phyloP scores from a whole-genome alignment of 2,113 vertebrate genomes.

The Jaculus jaculus region DNA sequence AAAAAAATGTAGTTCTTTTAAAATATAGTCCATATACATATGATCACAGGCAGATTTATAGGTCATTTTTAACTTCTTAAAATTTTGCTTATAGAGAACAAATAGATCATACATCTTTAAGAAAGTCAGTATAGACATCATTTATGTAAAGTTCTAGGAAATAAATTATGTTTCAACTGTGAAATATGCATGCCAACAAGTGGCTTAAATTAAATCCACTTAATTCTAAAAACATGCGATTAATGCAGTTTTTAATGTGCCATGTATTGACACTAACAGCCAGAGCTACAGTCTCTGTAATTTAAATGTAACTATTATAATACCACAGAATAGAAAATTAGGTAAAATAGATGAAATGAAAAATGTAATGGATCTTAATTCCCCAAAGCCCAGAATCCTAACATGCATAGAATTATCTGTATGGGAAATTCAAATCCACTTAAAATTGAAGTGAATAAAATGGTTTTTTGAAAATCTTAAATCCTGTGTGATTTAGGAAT shows the following conservation, averaged over 20 bases:
- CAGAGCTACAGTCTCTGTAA: background rate
- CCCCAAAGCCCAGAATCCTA: background rate
- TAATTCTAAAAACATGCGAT: background rate
- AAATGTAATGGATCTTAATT: background rate
- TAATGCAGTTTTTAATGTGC: background rate
- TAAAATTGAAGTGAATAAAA: background rate
- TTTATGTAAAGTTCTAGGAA: background rate
- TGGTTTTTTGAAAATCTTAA: background rate
- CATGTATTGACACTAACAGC: background rate
- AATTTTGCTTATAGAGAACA: background rate
- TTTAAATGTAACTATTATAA: slow-evolving; percentile 9
- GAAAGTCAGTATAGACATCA: background rate
- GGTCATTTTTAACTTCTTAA: background rate
- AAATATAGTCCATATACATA: background rate
- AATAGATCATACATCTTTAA: background rate
- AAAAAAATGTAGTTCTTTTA: background rate
- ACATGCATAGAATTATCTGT: background rate
- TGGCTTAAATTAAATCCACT: background rate
- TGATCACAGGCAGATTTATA: background rate
- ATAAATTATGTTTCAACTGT: background rate
- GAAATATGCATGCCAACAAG: background rate
- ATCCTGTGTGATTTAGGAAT: background rate
- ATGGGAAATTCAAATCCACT: background rate
- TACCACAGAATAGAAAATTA: background rate
- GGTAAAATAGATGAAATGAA: background rate